These are phyloP conservation scores for Pseudococcus viburni DNA, from an alignment of 2,888 invertebrate genomes.

Conservation along the genomic window DNA sequence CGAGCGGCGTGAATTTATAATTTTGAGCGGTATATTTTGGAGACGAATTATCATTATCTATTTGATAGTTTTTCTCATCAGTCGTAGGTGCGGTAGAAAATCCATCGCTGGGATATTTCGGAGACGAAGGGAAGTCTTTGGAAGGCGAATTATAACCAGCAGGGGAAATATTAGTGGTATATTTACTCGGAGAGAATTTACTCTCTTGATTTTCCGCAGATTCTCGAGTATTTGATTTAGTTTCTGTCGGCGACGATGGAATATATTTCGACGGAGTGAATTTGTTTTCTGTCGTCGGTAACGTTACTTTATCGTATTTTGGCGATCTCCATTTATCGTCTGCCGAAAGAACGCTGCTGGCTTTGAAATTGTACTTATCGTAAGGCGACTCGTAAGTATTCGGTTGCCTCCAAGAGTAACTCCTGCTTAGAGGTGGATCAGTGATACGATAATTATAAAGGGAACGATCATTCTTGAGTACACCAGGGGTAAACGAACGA, in stretches of 20 bases:
- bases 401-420: constrained; percentile 12
- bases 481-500: neutral
- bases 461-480: constrained; percentile 20
- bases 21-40: neutral
- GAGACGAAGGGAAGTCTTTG: neutral
- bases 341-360: neutral
- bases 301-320: neutral
- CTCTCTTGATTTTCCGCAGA: neutral
- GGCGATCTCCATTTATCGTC: constrained; percentile 17
- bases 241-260: neutral
- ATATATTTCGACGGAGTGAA: neutral
- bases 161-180: neutral
- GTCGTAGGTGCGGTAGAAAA: neutral
- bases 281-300: neutral
- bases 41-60: neutral
- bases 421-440: neutral
- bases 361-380: neutral
- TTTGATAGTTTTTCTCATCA: neutral
- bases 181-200: neutral
- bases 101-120: neutral
- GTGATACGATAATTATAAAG: constrained; percentile 40
- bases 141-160: neutral
- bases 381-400: neutral
- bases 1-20: neutral
- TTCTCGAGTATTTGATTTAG: neutral